phyloP scores from a whole-genome alignment of 2,797 vertebrate genomes.

The Echeneis naucrates region DNA sequence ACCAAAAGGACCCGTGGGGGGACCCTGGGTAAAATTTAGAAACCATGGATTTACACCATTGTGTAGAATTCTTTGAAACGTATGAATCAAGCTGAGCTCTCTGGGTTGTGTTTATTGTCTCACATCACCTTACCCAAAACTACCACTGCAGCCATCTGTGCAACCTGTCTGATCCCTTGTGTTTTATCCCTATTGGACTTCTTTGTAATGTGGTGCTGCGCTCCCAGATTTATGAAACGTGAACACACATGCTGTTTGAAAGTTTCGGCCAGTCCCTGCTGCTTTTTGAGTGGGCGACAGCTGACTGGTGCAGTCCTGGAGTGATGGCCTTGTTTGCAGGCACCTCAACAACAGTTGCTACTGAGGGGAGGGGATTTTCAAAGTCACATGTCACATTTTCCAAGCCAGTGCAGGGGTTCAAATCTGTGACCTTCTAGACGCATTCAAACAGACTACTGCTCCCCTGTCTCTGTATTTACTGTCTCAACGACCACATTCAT shows the following conservation, averaged over 20 bases:
- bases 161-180: no score
- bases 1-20: no score
- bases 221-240: not conserved
- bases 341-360: conserved; percentile 60
- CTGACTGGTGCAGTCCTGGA: conserved; percentile 39
- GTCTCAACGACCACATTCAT: conserved; percentile 1
- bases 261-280: conserved; percentile 27
- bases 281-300: conserved; percentile 47
- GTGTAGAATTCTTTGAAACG: not conserved
- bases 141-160: not conserved
- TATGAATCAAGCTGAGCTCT: not conserved
- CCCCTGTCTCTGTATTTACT: conserved; percentile 13
- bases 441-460: conserved; percentile 12
- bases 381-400: conserved; percentile 56
- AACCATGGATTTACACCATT: not conserved
- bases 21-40: no score
- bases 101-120: not conserved
- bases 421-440: conserved; percentile 34
- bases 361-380: conserved; percentile 46
- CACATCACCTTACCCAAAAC: not conserved
- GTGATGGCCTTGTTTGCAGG: conserved; percentile 47
- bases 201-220: not conserved
- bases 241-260: not conserved
- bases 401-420: conserved; percentile 29
- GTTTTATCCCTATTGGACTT: not conserved